A percentile compares a stretch with the other conserved stretches of the same genome.
Evolutionary conservation across 2,888 invertebrate species (phyloP).

Genomic region (Ectemnius continuus): DNA sequence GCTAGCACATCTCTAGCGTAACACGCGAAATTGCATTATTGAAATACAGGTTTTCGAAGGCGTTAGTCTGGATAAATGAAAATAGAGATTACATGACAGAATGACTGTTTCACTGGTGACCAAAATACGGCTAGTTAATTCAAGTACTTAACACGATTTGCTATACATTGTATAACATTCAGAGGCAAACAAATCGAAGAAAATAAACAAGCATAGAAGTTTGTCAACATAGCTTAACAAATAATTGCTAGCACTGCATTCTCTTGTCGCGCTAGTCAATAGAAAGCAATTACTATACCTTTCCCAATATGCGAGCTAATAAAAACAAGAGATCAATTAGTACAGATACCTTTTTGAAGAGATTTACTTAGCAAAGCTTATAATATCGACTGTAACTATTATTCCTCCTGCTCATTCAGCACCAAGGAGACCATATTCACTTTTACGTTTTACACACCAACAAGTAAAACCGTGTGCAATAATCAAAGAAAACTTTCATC

Average conservation of each 20-base stretch:
- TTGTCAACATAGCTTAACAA: constrained; percentile 22
- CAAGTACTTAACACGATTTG: constrained; percentile 24
- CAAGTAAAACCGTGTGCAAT: too few species aligned
- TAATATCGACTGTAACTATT: constrained; percentile 27
- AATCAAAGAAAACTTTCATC: not conserved
- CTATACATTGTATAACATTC: constrained; percentile 48
- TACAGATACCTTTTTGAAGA: constrained; percentile 53
- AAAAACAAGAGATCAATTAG: constrained; percentile 71
- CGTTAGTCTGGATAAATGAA: too few species aligned
- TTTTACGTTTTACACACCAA: too few species aligned
- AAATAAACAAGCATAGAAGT: constrained; percentile 20
- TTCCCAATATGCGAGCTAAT: constrained; percentile 77
- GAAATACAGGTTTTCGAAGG: too few species aligned
- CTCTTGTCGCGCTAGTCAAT: constrained; percentile 35
- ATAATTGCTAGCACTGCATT: constrained; percentile 26
- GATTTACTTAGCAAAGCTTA: constrained; percentile 41
- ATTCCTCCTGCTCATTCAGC: constrained; percentile 35
- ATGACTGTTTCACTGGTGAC: constrained; percentile 6
- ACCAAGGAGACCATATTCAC: constrained; percentile 36
- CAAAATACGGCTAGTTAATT: constrained; percentile 12
- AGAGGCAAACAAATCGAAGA: constrained; percentile 25
- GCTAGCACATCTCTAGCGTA: too few species aligned
- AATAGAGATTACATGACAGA: too few species aligned
- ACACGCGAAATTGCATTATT: too few species aligned
- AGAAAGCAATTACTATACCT: constrained; percentile 73